A percentile compares a stretch with the other conserved stretches of the same genome.
Conservation (phyloP, 2,113 vertebrate species). For the Phainopepla nitens region DNA sequence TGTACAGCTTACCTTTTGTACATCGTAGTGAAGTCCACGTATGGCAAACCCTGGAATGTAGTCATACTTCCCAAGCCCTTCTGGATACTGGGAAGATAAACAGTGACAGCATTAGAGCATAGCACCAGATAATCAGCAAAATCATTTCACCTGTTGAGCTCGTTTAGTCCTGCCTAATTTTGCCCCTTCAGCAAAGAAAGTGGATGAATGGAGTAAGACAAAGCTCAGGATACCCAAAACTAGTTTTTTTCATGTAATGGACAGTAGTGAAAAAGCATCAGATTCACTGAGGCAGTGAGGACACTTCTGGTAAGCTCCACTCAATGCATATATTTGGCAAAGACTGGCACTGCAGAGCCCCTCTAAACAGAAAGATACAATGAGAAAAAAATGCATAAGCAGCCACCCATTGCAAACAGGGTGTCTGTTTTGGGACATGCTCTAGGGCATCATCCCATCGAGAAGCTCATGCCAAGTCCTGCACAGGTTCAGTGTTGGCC, state of each 20-base stretch:
- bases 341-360: background rate
- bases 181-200: background rate
- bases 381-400: background rate
- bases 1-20: constrained; percentile 74
- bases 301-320: background rate
- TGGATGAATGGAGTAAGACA: background rate
- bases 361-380: background rate
- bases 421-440: background rate
- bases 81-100: constrained; percentile 73
- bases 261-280: background rate
- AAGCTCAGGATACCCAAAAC: background rate
- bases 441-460: background rate
- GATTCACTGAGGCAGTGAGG: background rate
- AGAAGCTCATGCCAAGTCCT: background rate
- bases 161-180: background rate
- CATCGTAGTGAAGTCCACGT: constrained; percentile 81
- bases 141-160: background rate
- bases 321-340: background rate
- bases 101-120: background rate
- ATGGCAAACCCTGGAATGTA: constrained; percentile 81
- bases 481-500: background rate
- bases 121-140: background rate
- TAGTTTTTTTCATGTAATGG: background rate
- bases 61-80: constrained; percentile 76
- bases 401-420: background rate